Evolutionary conservation across 2,797 vertebrate genomes (phyloP).

Genomic region (Bucorvus abyssinicus): DNA sequence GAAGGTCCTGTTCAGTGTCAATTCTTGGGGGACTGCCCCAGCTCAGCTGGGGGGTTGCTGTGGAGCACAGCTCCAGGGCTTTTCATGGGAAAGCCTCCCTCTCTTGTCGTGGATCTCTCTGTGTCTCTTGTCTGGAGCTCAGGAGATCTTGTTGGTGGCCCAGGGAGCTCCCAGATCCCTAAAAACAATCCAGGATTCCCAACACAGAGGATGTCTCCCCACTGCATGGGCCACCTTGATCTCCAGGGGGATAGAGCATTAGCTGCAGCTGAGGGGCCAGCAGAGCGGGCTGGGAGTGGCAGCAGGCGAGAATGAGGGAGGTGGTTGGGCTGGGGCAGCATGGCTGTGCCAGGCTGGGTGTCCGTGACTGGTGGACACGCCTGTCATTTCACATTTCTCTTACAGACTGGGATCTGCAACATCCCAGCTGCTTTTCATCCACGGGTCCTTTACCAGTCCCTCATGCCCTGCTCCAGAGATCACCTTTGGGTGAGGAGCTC

Average conservation of each 20-base stretch:
- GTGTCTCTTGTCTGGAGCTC: background rate
- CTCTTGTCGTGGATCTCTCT: background rate
- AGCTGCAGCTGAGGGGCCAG: background rate
- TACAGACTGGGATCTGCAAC: background rate
- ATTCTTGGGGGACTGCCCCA: accelerated
- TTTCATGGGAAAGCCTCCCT: background rate
- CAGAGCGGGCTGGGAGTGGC: background rate
- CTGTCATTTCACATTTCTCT: background rate
- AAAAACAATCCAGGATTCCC: background rate
- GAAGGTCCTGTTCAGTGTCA: accelerated
- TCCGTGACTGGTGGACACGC: background rate
- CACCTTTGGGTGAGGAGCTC: background rate
- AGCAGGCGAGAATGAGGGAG: accelerated
- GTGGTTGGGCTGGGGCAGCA: background rate
- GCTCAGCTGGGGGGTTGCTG: background rate
- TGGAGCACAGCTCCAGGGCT: accelerated
- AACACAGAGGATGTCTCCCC: accelerated
- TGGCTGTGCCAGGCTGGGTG: background rate
- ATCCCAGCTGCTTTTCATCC: background rate
- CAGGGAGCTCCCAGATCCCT: background rate
- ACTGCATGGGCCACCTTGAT: background rate
- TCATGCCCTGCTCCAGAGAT: background rate
- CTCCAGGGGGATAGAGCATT: background rate
- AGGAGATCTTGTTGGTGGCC: background rate
- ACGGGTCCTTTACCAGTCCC: background rate